phyloP scores from a whole-genome alignment of 2,113 vertebrate species.

The Mesocricetus auratus region DNA sequence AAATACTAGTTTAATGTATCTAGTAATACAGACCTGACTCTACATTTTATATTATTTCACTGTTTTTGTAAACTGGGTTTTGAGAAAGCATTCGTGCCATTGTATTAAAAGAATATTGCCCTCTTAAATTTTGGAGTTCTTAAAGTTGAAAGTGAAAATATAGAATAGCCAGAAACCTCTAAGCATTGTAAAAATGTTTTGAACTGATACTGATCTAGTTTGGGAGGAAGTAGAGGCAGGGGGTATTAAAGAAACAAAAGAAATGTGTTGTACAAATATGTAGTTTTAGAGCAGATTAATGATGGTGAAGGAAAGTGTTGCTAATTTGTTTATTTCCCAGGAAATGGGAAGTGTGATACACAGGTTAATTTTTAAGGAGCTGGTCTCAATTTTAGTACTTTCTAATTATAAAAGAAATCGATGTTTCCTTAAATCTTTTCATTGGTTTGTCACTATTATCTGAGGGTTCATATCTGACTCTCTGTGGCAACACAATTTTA shows the following conservation, averaged over 20 bases:
- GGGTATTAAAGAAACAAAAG: conserved; percentile 82
- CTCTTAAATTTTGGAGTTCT: conserved; percentile 81
- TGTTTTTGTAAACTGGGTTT: conserved; percentile 81
- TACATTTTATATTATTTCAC: conserved; percentile 78
- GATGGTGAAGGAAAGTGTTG: conserved; percentile 82
- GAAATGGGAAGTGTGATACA: conserved; percentile 85
- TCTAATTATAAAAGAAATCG: conserved; percentile 83
- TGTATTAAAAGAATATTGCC: conserved; percentile 79
- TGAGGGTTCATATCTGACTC: conserved; percentile 80
- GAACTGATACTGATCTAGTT: conserved; percentile 71
- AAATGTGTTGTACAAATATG: conserved; percentile 84
- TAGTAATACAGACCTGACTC: conserved; percentile 80
- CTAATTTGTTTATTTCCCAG: conserved; percentile 88
- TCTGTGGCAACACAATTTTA: conserved; percentile 73
- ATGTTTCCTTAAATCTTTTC: conserved; percentile 76
- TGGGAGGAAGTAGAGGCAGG: conserved; percentile 70
- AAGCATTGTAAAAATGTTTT: conserved; percentile 64
- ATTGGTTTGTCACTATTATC: conserved; percentile 82
- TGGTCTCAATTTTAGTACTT: conserved; percentile 89
- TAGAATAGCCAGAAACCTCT: conserved; percentile 76
- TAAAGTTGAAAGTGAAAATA: conserved; percentile 79
- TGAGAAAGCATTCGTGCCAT: conserved; percentile 84
- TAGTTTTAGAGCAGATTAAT: conserved; percentile 86
- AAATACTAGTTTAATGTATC: conserved; percentile 76
- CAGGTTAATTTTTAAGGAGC: conserved; percentile 90